A percentile compares a stretch with the other conserved stretches of the same genome.
Conservation (phyloP, 1,140 invertebrate genomes). For the Andrena cerasifolii region DNA sequence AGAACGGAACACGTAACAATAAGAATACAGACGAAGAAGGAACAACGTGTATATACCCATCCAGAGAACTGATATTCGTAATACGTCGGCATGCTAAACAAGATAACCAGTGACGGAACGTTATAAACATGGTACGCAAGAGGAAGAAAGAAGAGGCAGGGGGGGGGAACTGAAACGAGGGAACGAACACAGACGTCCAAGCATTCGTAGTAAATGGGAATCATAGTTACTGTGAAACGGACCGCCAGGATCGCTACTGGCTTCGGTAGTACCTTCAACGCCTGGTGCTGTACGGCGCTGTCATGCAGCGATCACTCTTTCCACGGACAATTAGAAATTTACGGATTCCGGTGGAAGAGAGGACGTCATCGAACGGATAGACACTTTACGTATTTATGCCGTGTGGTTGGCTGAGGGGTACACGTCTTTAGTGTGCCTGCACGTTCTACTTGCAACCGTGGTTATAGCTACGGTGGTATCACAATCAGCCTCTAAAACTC, state of each 20-base stretch:
- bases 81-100: slow-evolving; percentile 37
- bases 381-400: not conserved
- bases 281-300: slow-evolving; percentile 12
- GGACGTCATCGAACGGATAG: not conserved
- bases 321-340: not conserved
- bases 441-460: slow-evolving; percentile 5
- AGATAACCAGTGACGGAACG: slow-evolving; percentile 41
- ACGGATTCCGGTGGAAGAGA: not conserved
- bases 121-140: slow-evolving; percentile 24
- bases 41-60: not conserved
- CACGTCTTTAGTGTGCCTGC: not conserved
- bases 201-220: not conserved
- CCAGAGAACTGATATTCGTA: not conserved
- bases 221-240: slow-evolving; percentile 12
- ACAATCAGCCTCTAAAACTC: slow-evolving; percentile 6
- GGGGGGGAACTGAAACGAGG: not conserved
- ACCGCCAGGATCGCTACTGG: not conserved
- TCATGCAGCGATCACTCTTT: slow-evolving; percentile 14
- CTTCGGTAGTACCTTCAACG: not conserved
- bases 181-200: slow-evolving; percentile 4
- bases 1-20: not conserved
- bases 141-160: slow-evolving; percentile 2
- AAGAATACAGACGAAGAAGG: not conserved
- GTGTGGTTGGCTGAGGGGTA: not conserved
- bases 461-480: not conserved